Conservation (phyloP, 2,888 invertebrate genomes). For the Adelphocoris suturalis region DNA sequence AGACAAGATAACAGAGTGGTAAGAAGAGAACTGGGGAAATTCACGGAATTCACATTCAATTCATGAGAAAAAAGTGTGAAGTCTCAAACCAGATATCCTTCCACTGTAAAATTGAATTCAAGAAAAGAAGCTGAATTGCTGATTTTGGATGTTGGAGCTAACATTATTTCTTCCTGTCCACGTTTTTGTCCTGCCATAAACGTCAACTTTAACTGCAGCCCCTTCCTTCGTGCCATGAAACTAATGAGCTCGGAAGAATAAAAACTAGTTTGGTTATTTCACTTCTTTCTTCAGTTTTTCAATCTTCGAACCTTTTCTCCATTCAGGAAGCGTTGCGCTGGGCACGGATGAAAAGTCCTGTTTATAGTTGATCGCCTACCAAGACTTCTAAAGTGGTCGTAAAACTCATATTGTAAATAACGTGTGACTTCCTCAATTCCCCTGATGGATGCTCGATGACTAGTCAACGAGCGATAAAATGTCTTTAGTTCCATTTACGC, state of each 20-base stretch:
- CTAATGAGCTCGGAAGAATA: not conserved
- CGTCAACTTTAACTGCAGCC: not conserved
- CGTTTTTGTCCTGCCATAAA: not conserved
- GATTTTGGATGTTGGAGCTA: no score
- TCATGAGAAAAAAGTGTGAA: no score
- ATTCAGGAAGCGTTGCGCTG: not conserved
- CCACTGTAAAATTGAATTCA: no score
- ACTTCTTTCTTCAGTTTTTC: not conserved
- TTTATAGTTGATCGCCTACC: not conserved
- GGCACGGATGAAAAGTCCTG: not conserved
- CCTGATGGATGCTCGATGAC: not conserved
- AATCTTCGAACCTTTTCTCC: not conserved
- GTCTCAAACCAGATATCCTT: no score
- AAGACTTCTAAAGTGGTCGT: not conserved
- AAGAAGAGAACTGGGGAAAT: no score
- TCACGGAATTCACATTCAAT: no score
- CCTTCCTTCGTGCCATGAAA: not conserved
- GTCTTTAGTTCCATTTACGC: not conserved
- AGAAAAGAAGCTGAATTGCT: no score
- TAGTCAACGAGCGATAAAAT: conserved; percentile 23
- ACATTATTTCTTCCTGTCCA: no score
- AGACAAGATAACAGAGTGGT: no score
- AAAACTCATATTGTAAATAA: conserved; percentile 19
- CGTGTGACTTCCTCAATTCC: conserved; percentile 12
- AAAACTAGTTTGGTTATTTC: not conserved